phyloP scores from a whole-genome alignment of 2,113 vertebrate species.

The Empidonax traillii region DNA sequence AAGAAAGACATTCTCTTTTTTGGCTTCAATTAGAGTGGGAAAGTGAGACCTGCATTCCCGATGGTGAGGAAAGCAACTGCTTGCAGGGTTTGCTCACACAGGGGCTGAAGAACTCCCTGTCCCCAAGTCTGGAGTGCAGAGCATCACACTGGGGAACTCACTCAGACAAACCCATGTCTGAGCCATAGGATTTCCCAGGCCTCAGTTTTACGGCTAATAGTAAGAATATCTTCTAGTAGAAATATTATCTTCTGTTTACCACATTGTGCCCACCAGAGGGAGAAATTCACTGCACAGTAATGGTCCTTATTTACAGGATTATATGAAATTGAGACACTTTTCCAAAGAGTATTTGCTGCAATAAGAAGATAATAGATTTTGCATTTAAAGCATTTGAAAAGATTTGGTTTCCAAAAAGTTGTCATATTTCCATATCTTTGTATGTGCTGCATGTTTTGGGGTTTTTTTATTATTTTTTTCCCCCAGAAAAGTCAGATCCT shows the following conservation, averaged over 20 bases:
- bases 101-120: neutral
- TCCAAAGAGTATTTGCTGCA: neutral
- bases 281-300: neutral
- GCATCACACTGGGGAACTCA: neutral
- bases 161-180: neutral
- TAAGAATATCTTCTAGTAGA: neutral
- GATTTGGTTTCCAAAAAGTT: neutral
- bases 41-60: neutral
- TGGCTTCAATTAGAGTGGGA: fast-evolving
- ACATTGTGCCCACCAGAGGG: constrained; percentile 14
- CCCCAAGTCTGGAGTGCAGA: fast-evolving
- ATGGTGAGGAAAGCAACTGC: neutral
- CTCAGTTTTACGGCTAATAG: neutral
- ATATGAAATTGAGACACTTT: neutral
- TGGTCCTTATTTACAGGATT: neutral
- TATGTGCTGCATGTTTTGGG: neutral
- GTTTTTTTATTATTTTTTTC: neutral
- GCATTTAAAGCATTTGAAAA: neutral
- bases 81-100: neutral
- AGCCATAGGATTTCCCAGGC: neutral
- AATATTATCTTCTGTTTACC: neutral
- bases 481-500: neutral
- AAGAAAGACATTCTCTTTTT: neutral
- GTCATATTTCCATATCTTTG: neutral
- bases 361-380: neutral